phyloP scores from a whole-genome alignment of 1,140 invertebrate genomes.

The Heliconius himera region DNA sequence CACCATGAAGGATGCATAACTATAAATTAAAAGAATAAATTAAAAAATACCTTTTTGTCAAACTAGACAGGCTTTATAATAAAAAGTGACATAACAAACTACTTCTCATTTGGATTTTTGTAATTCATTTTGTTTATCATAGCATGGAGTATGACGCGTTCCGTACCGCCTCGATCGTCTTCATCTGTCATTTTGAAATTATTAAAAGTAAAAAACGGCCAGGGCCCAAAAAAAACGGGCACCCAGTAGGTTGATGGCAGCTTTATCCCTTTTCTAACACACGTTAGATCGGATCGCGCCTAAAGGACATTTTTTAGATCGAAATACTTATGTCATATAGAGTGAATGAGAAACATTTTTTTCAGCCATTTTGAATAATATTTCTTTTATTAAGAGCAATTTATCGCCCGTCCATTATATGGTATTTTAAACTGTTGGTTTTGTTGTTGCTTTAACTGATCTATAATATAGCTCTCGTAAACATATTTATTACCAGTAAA shows the following conservation, averaged over 20 bases:
- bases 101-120: constrained; percentile 35
- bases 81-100: constrained; percentile 42
- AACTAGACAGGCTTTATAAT: constrained; percentile 36
- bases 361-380: constrained; percentile 60
- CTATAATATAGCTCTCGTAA: constrained; percentile 51
- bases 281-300: constrained; percentile 71
- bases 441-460: constrained; percentile 54
- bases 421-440: constrained; percentile 75
- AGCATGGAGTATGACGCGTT: constrained; percentile 55
- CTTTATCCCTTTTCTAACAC: constrained; percentile 75
- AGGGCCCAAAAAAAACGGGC: constrained; percentile 59
- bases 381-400: constrained; percentile 74
- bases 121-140: constrained; percentile 36
- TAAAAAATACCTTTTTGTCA: constrained; percentile 34
- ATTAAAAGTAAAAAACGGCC: constrained; percentile 61
- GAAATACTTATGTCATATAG: constrained; percentile 67
- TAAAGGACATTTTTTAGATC: constrained; percentile 63
- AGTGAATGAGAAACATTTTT: constrained; percentile 69
- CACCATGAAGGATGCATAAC: background rate
- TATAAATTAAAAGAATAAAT: constrained; percentile 3
- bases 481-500: constrained; percentile 55
- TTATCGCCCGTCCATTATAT: constrained; percentile 70
- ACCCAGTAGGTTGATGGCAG: constrained; percentile 63
- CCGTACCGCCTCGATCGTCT: constrained; percentile 55
- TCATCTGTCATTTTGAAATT: constrained; percentile 76